Percentiles rank a stretch among this genome's conserved stretches.
phyloP scores from a whole-genome alignment of 2,888 invertebrate genomes.

The Graphium colonna region DNA sequence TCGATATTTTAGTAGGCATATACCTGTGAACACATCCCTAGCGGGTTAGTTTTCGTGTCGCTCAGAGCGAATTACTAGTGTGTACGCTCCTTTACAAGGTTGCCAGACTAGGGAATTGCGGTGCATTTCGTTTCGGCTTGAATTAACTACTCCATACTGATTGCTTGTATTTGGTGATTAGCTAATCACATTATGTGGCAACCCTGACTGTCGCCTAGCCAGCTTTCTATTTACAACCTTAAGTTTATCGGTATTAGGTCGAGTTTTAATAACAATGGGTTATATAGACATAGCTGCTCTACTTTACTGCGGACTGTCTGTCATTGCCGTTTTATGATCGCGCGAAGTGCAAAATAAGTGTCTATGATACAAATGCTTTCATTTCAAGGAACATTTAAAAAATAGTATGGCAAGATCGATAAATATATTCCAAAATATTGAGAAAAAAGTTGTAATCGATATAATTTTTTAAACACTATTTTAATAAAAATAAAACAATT shows the following conservation, averaged over 20 bases:
- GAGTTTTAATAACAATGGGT: not conserved
- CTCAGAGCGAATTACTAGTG: constrained; percentile 22
- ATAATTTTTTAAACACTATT: too few species aligned
- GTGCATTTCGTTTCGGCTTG: constrained; percentile 11
- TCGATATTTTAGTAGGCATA: not conserved
- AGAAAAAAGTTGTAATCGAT: too few species aligned
- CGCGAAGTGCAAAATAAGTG: not conserved
- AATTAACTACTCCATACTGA: constrained; percentile 8
- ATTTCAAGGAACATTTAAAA: not conserved
- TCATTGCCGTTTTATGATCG: not conserved
- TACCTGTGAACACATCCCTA: constrained; percentile 12
- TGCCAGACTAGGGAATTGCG: constrained; percentile 21
- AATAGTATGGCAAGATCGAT: not conserved
- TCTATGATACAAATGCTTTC: not conserved
- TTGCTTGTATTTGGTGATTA: constrained; percentile 18
- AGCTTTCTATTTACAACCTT: not conserved
- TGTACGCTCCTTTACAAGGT: constrained; percentile 21
- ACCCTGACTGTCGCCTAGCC: not conserved
- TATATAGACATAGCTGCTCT: constrained; percentile 2
- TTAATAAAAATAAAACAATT: too few species aligned
- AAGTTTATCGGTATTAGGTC: not conserved
- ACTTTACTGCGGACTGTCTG: constrained; percentile 9
- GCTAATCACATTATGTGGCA: constrained; percentile 12
- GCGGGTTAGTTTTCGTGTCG: constrained; percentile 17
- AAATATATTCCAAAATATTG: not conserved